Percentiles rank a stretch among this genome's conserved stretches.
phyloP scores from a whole-genome alignment of 2,113 vertebrate genomes.

The Hemiprocne comata region DNA sequence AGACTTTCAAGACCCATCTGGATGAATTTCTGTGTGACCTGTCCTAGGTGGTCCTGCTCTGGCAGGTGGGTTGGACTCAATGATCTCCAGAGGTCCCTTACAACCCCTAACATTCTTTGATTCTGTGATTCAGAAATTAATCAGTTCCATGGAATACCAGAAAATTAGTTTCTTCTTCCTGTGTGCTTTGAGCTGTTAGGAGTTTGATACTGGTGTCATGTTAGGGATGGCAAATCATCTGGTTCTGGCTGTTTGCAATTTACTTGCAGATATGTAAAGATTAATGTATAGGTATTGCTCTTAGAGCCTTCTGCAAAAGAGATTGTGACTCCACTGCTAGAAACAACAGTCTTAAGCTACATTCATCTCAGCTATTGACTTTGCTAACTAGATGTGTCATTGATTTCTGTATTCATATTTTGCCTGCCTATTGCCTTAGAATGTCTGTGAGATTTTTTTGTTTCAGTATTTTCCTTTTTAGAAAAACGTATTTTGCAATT shows the following conservation, averaged over 20 bases:
- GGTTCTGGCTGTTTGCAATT: neutral
- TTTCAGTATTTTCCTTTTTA: neutral
- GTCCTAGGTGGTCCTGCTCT: too few species aligned
- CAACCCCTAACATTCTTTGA: too few species aligned
- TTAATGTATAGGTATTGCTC: neutral
- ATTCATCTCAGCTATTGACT: neutral
- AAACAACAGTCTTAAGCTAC: neutral
- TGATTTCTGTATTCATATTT: neutral
- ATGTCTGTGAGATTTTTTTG: neutral
- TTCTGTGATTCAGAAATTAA: neutral
- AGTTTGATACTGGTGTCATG: neutral
- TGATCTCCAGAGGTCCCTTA: too few species aligned
- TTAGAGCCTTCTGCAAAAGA: neutral
- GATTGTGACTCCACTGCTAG: neutral
- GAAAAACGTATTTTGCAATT: neutral
- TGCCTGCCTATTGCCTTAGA: neutral
- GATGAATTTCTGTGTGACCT: too few species aligned
- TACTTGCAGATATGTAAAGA: neutral
- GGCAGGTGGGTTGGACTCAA: too few species aligned
- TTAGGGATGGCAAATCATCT: neutral
- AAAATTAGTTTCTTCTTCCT: neutral
- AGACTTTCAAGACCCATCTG: too few species aligned
- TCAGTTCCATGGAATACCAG: neutral
- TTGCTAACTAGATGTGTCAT: neutral
- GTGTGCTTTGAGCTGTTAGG: neutral